phyloP scores from a whole-genome alignment of 2,113 vertebrate genomes.

The Forbesichthys papilliferus region DNA sequence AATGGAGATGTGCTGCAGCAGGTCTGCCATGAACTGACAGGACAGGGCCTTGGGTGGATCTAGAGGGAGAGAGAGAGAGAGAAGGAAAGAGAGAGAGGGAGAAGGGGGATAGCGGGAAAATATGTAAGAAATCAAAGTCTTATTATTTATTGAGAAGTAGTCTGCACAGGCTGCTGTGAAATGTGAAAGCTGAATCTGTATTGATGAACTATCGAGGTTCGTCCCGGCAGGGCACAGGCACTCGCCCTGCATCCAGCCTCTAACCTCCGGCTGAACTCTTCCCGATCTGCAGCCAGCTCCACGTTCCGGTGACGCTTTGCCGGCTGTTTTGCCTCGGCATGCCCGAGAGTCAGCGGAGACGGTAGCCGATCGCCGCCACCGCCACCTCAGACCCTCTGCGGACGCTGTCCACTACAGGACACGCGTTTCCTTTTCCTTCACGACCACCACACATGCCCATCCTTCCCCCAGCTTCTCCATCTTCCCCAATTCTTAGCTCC shows the following conservation, averaged over 20 bases:
- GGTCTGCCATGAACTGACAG: constrained; percentile 38
- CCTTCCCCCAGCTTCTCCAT: neutral
- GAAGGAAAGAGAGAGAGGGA: neutral
- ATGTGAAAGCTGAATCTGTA: constrained; percentile 31
- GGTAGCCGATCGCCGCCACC: neutral
- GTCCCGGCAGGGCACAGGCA: constrained; percentile 38
- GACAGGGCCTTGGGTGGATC: constrained; percentile 13
- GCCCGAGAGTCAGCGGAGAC: constrained; percentile 4
- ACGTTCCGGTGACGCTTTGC: constrained; percentile 28
- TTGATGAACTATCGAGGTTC: constrained; percentile 60
- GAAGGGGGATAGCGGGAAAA: constrained; percentile 8
- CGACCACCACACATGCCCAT: constrained; percentile 7
- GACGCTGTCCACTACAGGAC: too few relatives aligned
- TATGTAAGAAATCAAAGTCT: constrained; percentile 50
- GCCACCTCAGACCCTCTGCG: neutral
- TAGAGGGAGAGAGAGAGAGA: neutral
- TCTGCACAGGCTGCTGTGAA: constrained; percentile 14
- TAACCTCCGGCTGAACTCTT: constrained; percentile 59
- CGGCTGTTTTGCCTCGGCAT: neutral
- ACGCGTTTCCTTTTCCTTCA: neutral
- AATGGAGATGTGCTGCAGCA: constrained; percentile 40
- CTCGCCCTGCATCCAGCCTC: constrained; percentile 22
- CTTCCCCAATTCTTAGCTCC: neutral
- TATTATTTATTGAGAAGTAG: constrained; percentile 61
- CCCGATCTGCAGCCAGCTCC: constrained; percentile 40